Conservation (phyloP, 2,113 vertebrate species). For the Artemisiospiza belli region DNA sequence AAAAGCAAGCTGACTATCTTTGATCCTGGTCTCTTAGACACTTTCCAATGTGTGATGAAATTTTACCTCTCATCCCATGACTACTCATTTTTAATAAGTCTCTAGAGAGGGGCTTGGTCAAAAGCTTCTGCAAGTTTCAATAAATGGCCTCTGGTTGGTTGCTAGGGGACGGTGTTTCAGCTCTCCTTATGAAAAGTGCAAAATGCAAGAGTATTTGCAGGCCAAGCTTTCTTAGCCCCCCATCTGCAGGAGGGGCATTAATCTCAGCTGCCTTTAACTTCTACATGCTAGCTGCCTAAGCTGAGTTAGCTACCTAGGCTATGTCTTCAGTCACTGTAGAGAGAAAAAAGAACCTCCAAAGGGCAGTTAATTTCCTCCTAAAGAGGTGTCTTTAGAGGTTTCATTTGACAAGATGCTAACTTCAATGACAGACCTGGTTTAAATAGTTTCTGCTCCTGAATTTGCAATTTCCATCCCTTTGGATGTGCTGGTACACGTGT, state of each 20-base stretch:
- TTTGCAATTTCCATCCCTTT: background rate
- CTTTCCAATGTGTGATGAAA: background rate
- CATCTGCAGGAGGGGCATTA: background rate
- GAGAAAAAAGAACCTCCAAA: background rate
- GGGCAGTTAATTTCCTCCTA: background rate
- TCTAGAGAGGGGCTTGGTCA: background rate
- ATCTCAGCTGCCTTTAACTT: background rate
- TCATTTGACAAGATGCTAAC: background rate
- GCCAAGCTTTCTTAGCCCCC: background rate
- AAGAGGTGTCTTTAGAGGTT: background rate
- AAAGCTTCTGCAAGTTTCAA: constrained; percentile 8
- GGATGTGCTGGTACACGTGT: background rate
- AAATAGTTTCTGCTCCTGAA: background rate
- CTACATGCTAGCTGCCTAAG: background rate
- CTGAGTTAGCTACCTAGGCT: background rate
- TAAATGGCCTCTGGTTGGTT: constrained; percentile 1
- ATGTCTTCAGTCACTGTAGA: background rate
- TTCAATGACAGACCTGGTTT: background rate
- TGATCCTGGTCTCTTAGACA: background rate
- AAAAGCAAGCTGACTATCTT: constrained; percentile 2
- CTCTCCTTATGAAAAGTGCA: background rate
- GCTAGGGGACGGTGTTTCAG: constrained; percentile 13
- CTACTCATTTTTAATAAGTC: background rate
- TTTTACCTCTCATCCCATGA: background rate
- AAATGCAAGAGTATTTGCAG: background rate